These are phyloP conservation scores for Phaethornis superciliosus DNA, from an alignment of 2,113 vertebrate species.

Conservation along the genomic window DNA sequence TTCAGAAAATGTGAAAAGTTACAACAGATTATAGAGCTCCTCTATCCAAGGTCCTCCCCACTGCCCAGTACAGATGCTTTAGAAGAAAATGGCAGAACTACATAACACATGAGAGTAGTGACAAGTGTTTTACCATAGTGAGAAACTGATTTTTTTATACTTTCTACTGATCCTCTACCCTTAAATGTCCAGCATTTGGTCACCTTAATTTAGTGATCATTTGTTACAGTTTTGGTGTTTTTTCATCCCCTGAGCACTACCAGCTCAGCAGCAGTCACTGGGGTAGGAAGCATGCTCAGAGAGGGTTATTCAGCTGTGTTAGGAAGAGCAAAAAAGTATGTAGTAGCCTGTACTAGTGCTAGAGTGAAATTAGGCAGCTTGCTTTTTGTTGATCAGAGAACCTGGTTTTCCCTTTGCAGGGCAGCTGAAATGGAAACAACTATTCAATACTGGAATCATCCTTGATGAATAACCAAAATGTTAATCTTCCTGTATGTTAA, in stretches of 20 bases:
- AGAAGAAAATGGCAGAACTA: background rate
- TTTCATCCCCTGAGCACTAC: background rate
- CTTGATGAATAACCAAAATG: background rate
- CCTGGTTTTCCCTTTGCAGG: background rate
- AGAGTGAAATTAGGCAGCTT: constrained; percentile 1
- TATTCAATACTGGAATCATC: background rate
- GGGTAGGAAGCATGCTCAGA: background rate
- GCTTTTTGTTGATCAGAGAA: constrained; percentile 7
- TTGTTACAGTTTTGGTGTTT: background rate
- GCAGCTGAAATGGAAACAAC: background rate
- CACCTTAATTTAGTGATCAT: background rate
- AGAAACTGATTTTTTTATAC: background rate
- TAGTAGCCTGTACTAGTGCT: background rate
- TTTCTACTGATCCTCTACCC: background rate
- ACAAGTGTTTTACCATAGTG: accelerated
- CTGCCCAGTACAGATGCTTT: background rate
- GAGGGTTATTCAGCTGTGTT: background rate
- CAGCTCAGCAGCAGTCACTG: too few relatives aligned
- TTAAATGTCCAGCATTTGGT: background rate
- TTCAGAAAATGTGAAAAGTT: background rate
- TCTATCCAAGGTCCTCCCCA: background rate
- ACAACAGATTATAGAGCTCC: background rate
- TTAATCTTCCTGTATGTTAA: background rate
- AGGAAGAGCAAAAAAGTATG: background rate
- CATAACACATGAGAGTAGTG: accelerated